Conservation (phyloP, 2,888 invertebrate genomes). For the Apoda limacodes region DNA sequence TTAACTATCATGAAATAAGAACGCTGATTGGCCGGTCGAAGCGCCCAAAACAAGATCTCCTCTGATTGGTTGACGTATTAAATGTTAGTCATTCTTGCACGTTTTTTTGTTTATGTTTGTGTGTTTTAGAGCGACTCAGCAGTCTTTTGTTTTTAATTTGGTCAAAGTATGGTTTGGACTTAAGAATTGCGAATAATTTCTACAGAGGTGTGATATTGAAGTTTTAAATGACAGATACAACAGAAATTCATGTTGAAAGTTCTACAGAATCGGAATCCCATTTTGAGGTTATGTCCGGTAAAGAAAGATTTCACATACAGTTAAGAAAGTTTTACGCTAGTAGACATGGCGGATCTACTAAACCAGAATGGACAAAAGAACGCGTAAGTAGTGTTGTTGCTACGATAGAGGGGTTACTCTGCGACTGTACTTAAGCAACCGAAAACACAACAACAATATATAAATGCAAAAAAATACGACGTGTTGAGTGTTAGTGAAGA, state of each 20-base stretch:
- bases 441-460: constrained; percentile 7
- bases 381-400: constrained; percentile 4
- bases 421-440: constrained; percentile 8
- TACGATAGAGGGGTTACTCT: constrained; percentile 7
- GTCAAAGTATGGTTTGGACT: constrained; percentile 11
- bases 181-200: constrained; percentile 9
- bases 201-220: constrained; percentile 6
- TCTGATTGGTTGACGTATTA: constrained; percentile 11
- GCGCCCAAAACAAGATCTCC: background rate
- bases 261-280: constrained; percentile 11
- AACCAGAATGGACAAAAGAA: constrained; percentile 4
- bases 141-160: constrained; percentile 11
- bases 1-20: constrained; percentile 11
- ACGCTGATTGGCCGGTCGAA: constrained; percentile 7
- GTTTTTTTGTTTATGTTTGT: constrained; percentile 10
- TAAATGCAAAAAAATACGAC: constrained; percentile 3
- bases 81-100: constrained; percentile 11
- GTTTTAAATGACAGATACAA: constrained; percentile 7
- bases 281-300: constrained; percentile 4
- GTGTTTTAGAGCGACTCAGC: constrained; percentile 9
- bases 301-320: constrained; percentile 12
- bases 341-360: constrained; percentile 7
- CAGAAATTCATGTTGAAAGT: constrained; percentile 11
- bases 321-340: constrained; percentile 13
- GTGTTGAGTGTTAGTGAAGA: constrained; percentile 9